Evolutionary conservation across 2,888 invertebrate species (phyloP).

Genomic region (Drosophila quinaria): DNA sequence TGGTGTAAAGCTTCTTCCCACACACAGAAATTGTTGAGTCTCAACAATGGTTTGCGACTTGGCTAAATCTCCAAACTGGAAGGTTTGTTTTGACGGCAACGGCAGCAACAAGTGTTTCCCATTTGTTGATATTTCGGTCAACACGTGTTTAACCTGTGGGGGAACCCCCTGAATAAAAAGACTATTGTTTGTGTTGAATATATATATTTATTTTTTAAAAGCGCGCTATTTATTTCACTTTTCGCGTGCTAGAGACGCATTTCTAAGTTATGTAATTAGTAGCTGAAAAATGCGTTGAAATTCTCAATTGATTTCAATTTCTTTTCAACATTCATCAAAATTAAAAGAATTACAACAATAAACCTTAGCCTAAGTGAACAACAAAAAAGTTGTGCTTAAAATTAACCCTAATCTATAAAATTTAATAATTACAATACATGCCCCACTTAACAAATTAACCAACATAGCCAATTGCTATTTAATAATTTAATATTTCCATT

Average conservation of each 20-base stretch:
- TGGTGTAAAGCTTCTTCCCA: slow-evolving; percentile 51
- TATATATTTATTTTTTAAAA: slow-evolving; percentile 30
- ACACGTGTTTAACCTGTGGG: slow-evolving; percentile 21
- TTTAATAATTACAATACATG: slow-evolving; percentile 37
- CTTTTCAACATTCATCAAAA: slow-evolving; percentile 69
- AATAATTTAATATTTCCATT: slow-evolving; percentile 22
- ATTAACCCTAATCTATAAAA: slow-evolving; percentile 32
- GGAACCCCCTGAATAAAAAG: background rate
- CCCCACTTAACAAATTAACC: slow-evolving; percentile 23
- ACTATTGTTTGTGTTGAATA: background rate
- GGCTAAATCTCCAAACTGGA: slow-evolving; percentile 52
- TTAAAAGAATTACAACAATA: slow-evolving; percentile 57
- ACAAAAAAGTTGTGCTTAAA: slow-evolving; percentile 55
- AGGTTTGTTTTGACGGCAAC: slow-evolving; percentile 38
- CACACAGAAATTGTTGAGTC: slow-evolving; percentile 6
- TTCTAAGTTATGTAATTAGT: slow-evolving; percentile 11
- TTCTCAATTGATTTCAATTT: slow-evolving; percentile 49
- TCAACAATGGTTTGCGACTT: slow-evolving; percentile 45
- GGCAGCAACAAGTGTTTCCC: slow-evolving; percentile 39
- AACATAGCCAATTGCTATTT: slow-evolving; percentile 33
- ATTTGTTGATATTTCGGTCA: slow-evolving; percentile 9
- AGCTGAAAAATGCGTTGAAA: slow-evolving; percentile 63
- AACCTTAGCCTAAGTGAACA: slow-evolving; percentile 54
- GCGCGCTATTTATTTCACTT: slow-evolving; percentile 44
- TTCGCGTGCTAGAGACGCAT: slow-evolving; percentile 40